Conservation (phyloP, 2,888 invertebrate genomes). For the Lysandra bellargus region DNA sequence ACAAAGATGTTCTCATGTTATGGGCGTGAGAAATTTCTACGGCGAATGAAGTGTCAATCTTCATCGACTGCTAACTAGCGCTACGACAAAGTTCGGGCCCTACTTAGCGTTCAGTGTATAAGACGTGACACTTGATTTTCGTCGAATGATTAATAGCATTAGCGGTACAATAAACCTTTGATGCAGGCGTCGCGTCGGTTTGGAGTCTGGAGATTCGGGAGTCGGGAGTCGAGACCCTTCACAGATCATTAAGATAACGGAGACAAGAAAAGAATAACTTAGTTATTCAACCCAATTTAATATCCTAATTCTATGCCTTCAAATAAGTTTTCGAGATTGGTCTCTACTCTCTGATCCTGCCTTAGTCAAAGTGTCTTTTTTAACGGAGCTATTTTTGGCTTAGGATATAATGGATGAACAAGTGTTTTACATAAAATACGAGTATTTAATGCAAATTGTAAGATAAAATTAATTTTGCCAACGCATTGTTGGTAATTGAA, state of each 20-base stretch:
- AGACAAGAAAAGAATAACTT: not conserved
- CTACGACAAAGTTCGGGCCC: conserved; percentile 30
- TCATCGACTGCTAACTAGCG: conserved; percentile 35
- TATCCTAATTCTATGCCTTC: not conserved
- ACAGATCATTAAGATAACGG: conserved; percentile 52
- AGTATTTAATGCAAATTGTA: not conserved
- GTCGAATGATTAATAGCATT: conserved; percentile 39
- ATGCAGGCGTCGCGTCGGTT: conserved; percentile 37
- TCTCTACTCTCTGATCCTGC: not conserved
- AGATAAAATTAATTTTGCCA: not conserved
- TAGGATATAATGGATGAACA: not conserved
- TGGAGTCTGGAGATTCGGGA: conserved; percentile 36
- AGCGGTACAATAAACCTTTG: conserved; percentile 54
- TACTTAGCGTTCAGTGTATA: conserved; percentile 36
- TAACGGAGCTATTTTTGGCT: too few species aligned
- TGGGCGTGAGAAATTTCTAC: conserved; percentile 36
- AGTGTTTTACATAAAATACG: not conserved
- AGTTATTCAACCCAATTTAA: not conserved
- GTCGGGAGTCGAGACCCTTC: conserved; percentile 39
- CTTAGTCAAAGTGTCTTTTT: not conserved
- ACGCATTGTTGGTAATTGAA: not conserved
- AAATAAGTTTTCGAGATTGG: not conserved
- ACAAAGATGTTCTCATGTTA: conserved; percentile 35
- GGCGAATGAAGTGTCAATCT: conserved; percentile 32
- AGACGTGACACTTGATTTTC: conserved; percentile 35